These are phyloP conservation scores for Pemphigus obesinymphae DNA, from an alignment of 1,140 invertebrate genomes.

Conservation along the genomic window DNA sequence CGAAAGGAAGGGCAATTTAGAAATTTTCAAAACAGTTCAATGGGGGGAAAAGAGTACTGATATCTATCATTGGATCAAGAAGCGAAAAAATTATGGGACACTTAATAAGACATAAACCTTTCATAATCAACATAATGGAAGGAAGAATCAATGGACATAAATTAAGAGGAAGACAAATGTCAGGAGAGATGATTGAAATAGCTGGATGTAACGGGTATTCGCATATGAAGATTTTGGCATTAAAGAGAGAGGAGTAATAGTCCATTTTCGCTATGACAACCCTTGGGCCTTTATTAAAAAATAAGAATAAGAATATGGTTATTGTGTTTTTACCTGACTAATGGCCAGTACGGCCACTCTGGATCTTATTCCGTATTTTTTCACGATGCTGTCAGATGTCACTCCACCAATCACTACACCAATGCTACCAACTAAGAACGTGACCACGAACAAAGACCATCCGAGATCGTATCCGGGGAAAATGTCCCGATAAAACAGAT, in stretches of 20 bases:
- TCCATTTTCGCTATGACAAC: background rate
- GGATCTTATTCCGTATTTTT: constrained; percentile 78
- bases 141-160: background rate
- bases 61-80: constrained; percentile 10
- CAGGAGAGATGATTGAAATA: background rate
- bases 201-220: background rate
- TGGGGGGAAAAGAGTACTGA: background rate
- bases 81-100: background rate
- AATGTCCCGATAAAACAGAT: constrained; percentile 79
- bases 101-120: background rate
- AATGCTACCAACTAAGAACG: constrained; percentile 78
- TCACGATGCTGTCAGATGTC: constrained; percentile 82
- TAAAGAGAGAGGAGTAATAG: background rate
- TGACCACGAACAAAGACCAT: constrained; percentile 81
- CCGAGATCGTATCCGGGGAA: constrained; percentile 81
- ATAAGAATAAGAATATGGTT: too few relatives aligned
- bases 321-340: constrained; percentile 67
- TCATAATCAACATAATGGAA: background rate
- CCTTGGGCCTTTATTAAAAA: background rate
- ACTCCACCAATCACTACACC: constrained; percentile 84
- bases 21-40: background rate
- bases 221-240: background rate
- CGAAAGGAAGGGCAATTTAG: background rate
- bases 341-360: constrained; percentile 75
- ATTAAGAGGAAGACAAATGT: background rate